Evolutionary conservation across 2,888 invertebrate genomes (phyloP).

Genomic region (Onchidella celtica): DNA sequence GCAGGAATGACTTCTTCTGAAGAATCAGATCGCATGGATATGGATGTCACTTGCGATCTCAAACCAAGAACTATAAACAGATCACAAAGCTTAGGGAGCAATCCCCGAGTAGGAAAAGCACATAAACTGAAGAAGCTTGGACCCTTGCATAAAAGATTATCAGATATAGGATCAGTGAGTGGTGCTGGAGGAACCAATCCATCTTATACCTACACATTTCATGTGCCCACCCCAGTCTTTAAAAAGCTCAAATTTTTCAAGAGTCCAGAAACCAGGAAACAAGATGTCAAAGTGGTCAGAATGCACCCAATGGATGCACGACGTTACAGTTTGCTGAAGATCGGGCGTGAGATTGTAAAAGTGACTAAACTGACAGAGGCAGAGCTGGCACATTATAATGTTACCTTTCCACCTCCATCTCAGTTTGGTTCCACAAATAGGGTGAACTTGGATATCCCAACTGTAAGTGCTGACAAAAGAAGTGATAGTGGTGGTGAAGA

Average conservation of each 20-base stretch:
- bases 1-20: slow-evolving; percentile 28
- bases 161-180: background rate
- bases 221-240: slow-evolving; percentile 70
- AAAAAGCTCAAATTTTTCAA: slow-evolving; percentile 64
- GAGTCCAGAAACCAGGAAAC: slow-evolving; percentile 30
- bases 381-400: slow-evolving; percentile 50
- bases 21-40: slow-evolving; percentile 26
- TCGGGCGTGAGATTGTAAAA: slow-evolving; percentile 70
- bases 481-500: slow-evolving; percentile 29
- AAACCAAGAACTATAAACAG: background rate
- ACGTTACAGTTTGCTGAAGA: slow-evolving; percentile 72
- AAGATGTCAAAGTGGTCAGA: slow-evolving; percentile 62
- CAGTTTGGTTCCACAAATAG: slow-evolving; percentile 52
- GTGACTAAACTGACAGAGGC: slow-evolving; percentile 58
- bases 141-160: background rate
- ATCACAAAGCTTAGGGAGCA: background rate
- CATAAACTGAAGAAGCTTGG: slow-evolving; percentile 23
- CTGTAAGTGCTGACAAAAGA: slow-evolving; percentile 21
- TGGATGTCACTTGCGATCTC: background rate
- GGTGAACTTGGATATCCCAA: slow-evolving; percentile 47
- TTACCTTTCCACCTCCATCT: slow-evolving; percentile 55
- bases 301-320: slow-evolving; percentile 76
- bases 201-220: slow-evolving; percentile 71
- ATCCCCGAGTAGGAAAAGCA: slow-evolving; percentile 33
- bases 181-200: slow-evolving; percentile 42